Evolutionary conservation across 2,888 invertebrate species (phyloP).

Genomic region (Spicauda simplicius): DNA sequence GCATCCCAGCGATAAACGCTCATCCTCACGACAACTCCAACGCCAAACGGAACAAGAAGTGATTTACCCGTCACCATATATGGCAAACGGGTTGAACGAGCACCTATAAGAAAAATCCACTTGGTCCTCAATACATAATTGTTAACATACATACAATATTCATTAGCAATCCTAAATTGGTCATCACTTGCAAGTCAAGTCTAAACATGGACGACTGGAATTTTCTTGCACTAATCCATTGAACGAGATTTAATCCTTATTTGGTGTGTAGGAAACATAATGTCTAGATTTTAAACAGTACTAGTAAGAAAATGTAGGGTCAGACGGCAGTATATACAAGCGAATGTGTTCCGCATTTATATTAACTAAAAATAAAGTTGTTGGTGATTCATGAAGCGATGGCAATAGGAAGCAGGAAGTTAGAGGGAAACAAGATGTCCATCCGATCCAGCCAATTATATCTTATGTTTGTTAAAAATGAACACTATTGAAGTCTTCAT

Average conservation of each 20-base stretch:
- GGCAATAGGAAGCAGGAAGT: conserved; percentile 7
- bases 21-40: conserved; percentile 34
- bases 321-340: conserved; percentile 10
- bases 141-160: conserved; percentile 61
- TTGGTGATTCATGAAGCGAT: conserved; percentile 2
- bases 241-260: conserved; percentile 57
- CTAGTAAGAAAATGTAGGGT: conserved; percentile 8
- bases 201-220: conserved; percentile 58
- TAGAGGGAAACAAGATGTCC: background rate
- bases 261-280: conserved; percentile 64
- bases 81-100: conserved; percentile 53
- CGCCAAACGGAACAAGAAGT: conserved; percentile 54
- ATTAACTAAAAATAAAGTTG: conserved; percentile 17
- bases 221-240: conserved; percentile 53
- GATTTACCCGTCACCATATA: conserved; percentile 65
- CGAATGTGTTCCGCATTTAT: conserved; percentile 15
- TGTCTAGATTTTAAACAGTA: conserved; percentile 32
- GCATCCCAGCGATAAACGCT: conserved; percentile 22
- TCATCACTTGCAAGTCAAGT: conserved; percentile 55
- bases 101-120: conserved; percentile 57
- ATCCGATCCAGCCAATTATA: background rate
- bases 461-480: too few relatives aligned
- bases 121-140: conserved; percentile 50
- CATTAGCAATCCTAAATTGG: conserved; percentile 64
- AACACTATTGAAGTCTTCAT: too few relatives aligned